These are phyloP conservation scores for Platichthys flesus DNA, from an alignment of 2,113 vertebrate genomes.

Conservation along the genomic window DNA sequence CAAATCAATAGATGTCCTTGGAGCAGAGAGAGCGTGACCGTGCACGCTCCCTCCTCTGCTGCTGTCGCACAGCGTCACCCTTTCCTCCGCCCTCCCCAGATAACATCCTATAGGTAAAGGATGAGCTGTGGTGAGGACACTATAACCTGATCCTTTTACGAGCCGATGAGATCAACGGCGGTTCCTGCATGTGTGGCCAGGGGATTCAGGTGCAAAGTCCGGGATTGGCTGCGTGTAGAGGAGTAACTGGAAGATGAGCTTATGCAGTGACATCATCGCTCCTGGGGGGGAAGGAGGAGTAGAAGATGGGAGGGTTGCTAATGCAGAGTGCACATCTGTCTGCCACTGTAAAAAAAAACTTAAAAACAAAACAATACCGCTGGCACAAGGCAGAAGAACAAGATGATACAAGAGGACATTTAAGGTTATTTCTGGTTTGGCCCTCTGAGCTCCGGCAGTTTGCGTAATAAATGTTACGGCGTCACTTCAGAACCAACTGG, in stretches of 20 bases:
- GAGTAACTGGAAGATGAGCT: conserved; percentile 34
- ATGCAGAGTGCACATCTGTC: conserved; percentile 40
- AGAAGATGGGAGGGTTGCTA: not conserved
- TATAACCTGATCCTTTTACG: conserved; percentile 9
- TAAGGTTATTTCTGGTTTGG: conserved; percentile 17
- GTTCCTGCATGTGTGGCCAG: rapidly evolving
- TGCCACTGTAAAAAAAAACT: conserved; percentile 20
- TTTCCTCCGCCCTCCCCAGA: not conserved
- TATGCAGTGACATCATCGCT: conserved; percentile 55
- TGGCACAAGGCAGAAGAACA: not conserved
- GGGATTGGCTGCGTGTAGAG: conserved; percentile 42
- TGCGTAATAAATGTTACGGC: conserved; percentile 18
- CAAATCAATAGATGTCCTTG: conserved; percentile 61
- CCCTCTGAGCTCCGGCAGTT: not conserved
- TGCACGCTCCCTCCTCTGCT: not conserved
- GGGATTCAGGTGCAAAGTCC: conserved; percentile 38
- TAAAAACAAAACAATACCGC: not conserved
- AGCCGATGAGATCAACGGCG: conserved; percentile 39
- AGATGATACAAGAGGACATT: conserved; percentile 9
- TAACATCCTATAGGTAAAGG: conserved; percentile 6
- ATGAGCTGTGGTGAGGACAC: conserved; percentile 16
- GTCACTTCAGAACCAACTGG: conserved; percentile 42
- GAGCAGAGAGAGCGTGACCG: conserved; percentile 15
- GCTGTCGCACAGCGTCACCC: not conserved
- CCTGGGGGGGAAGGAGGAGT: not conserved